Conservation (phyloP, 2,113 vertebrate species). For the Mastomys natalensis region DNA sequence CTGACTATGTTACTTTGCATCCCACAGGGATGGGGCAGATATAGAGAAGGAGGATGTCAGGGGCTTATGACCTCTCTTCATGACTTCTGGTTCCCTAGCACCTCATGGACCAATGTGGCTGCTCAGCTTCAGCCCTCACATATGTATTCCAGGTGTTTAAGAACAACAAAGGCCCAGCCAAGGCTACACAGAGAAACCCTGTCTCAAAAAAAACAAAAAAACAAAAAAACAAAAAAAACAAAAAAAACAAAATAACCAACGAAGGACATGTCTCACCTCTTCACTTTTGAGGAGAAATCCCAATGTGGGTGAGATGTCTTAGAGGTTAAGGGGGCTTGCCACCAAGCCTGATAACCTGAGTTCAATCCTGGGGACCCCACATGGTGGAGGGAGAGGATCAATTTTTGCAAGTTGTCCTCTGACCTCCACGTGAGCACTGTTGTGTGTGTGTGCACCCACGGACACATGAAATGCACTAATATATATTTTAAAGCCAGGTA, state of each 20-base stretch:
- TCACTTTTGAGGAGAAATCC: not conserved
- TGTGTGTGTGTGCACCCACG: not conserved
- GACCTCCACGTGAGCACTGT: not conserved
- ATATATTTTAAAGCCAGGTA: not conserved
- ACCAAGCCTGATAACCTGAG: not conserved
- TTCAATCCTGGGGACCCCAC: not conserved
- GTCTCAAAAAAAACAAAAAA: too few species aligned
- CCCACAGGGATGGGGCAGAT: not conserved
- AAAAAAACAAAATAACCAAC: too few species aligned
- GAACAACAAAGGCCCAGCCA: not conserved
- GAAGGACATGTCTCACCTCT: not conserved
- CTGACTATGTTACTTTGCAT: not conserved
- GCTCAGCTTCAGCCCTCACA: not conserved
- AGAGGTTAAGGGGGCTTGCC: not conserved
- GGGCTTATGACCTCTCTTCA: not conserved
- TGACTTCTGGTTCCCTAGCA: not conserved
- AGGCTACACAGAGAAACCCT: too few species aligned
- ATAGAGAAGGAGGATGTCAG: not conserved
- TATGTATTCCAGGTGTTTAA: not conserved
- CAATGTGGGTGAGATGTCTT: not conserved
- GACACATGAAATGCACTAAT: not conserved
- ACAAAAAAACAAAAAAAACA: too few species aligned
- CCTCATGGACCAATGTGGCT: not conserved
- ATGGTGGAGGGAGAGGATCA: not conserved
- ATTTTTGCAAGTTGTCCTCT: not conserved